Evolutionary conservation across 92 coral and sea anemone genomes (phyloP).

Genomic region (Paragorgia papillata): DNA sequence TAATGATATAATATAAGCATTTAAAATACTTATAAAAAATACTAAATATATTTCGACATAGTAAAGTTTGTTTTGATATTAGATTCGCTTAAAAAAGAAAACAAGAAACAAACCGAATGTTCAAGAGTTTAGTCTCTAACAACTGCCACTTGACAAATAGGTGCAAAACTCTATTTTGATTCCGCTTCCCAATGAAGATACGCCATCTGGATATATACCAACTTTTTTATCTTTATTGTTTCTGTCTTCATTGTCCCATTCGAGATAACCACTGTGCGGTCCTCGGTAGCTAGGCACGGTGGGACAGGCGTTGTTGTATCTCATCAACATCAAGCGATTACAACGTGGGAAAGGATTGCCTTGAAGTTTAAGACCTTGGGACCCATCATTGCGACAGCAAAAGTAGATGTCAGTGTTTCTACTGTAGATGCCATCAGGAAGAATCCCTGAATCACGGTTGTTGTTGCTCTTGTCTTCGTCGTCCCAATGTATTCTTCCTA

Average conservation of each 20-base stretch:
- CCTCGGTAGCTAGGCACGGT: not conserved
- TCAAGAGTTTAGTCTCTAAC: too few relatives aligned
- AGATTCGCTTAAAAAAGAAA: too few relatives aligned
- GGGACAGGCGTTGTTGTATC: too few relatives aligned
- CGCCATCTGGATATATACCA: slow-evolving; percentile 18
- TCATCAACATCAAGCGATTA: not conserved
- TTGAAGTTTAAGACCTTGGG: not conserved
- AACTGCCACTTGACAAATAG: not conserved
- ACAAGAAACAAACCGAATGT: too few relatives aligned
- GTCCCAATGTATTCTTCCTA: slow-evolving; percentile 2
- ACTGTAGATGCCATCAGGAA: slow-evolving; percentile 5
- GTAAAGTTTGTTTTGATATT: too few relatives aligned
- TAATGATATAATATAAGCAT: too few relatives aligned
- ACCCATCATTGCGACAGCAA: slow-evolving; percentile 8
- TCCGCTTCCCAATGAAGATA: not conserved
- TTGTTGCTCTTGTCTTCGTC: not conserved
- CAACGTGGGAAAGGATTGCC: too few relatives aligned
- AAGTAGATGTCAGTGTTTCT: not conserved
- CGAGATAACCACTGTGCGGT: slow-evolving; percentile 10
- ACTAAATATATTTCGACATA: too few relatives aligned
- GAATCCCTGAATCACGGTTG: not conserved
- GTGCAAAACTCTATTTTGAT: slow-evolving; percentile 20
- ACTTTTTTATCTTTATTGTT: not conserved
- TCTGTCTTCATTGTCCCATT: too few relatives aligned
- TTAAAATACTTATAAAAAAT: too few relatives aligned